These are phyloP conservation scores for Cyanoramphus novaezelandiae DNA, from an alignment of 2,113 vertebrate species.

Conservation along the genomic window DNA sequence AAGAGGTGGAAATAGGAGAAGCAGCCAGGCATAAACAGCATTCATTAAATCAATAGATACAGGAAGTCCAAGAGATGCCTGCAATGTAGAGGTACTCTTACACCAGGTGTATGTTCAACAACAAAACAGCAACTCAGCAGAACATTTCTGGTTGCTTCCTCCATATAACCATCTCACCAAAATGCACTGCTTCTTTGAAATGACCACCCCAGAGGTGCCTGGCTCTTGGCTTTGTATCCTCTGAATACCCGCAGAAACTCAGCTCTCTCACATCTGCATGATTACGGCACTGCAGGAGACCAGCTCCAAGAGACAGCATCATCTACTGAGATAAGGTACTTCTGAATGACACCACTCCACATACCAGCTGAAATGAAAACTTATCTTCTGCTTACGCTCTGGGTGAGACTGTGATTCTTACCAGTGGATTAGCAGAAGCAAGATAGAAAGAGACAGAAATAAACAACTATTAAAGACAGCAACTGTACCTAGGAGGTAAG, in stretches of 20 bases:
- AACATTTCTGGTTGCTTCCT: neutral
- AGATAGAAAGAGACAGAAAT: neutral
- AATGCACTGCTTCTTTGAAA: neutral
- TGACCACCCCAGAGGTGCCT: rapidly evolving
- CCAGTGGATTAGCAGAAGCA: neutral
- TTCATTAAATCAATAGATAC: neutral
- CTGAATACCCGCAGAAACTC: neutral
- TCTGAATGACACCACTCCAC: neutral
- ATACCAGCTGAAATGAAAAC: neutral
- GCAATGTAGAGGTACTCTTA: neutral
- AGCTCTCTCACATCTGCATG: neutral
- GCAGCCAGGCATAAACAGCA: neutral
- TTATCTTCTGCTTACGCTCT: neutral
- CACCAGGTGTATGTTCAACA: neutral
- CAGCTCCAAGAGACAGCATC: neutral
- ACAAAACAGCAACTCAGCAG: neutral
- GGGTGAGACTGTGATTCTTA: neutral
- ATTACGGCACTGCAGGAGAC: neutral
- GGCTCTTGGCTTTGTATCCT: neutral
- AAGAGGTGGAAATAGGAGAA: neutral
- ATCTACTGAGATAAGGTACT: neutral
- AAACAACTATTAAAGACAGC: rapidly evolving
- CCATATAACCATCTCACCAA: neutral
- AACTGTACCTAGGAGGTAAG: neutral
- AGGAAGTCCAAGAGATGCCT: neutral